A percentile compares a stretch with the other conserved stretches of the same genome.
These are phyloP conservation scores for Podabrus alpinus DNA, from an alignment of 2,888 invertebrate genomes.

Conservation along the genomic window DNA sequence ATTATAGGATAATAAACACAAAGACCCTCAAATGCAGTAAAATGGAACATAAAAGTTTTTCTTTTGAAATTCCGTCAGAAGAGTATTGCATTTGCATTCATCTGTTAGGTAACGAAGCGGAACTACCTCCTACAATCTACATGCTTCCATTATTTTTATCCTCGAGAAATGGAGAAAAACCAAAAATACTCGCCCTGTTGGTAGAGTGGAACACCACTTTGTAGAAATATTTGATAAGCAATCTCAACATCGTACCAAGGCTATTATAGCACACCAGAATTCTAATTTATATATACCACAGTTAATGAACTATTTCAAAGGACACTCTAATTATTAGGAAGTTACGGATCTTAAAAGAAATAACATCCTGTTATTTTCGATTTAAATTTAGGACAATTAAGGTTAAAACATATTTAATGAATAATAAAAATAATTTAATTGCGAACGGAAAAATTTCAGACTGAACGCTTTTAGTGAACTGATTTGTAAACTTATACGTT, in stretches of 20 bases:
- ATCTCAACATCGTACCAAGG: background rate
- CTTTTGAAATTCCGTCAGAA: background rate
- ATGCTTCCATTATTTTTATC: background rate
- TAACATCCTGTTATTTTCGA: background rate
- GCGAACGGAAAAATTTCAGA: background rate
- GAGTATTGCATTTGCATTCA: background rate
- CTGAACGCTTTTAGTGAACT: background rate
- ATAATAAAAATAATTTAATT: background rate
- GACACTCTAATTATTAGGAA: background rate
- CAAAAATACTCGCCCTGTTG: background rate
- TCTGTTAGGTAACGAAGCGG: background rate
- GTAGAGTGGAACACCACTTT: background rate
- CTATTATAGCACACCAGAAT: background rate
- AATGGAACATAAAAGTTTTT: background rate
- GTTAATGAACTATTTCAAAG: background rate
- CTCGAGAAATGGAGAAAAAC: background rate
- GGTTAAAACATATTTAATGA: background rate
- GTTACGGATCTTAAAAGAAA: background rate
- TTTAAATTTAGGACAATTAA: background rate
- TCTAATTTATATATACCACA: no score
- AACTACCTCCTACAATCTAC: background rate
- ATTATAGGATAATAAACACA: no score
- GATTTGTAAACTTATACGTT: slow-evolving; percentile 14
- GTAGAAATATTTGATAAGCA: background rate
- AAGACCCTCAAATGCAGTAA: background rate